Evolutionary conservation across 1,140 invertebrate genomes (phyloP).

Genomic region (Sycobia sp.): DNA sequence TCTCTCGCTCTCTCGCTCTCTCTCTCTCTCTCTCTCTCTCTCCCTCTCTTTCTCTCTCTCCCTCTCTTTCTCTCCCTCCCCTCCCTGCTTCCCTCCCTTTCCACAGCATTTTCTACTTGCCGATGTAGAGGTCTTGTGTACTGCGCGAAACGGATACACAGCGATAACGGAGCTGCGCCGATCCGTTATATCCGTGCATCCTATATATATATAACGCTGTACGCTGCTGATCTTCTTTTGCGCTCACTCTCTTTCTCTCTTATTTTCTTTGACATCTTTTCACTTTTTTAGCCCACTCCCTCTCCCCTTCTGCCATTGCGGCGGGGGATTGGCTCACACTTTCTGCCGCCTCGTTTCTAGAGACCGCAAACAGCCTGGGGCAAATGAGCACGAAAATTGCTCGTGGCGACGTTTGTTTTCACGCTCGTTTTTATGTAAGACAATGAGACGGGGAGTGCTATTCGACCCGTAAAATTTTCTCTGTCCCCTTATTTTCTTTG

Average conservation of each 20-base stretch:
- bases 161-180: constrained; percentile 7
- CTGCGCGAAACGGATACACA: too few relatives aligned
- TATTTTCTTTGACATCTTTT: neutral
- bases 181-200: constrained; percentile 12
- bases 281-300: neutral
- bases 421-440: neutral
- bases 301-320: too few relatives aligned
- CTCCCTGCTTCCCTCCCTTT: too few relatives aligned
- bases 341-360: neutral
- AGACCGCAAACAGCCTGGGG: neutral
- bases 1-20: neutral
- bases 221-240: too few relatives aligned
- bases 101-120: too few relatives aligned
- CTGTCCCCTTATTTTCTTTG: neutral
- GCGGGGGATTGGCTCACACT: neutral
- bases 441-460: too few relatives aligned
- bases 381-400: neutral
- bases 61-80: neutral
- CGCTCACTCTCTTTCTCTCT: too few relatives aligned
- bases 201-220: neutral
- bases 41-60: neutral
- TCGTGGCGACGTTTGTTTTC: neutral
- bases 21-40: constrained; percentile 1
- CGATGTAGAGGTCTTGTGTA: too few relatives aligned
- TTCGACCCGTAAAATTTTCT: neutral